These are phyloP conservation scores for Sprattus sprattus DNA, from an alignment of 2,113 vertebrate genomes.

Conservation along the genomic window DNA sequence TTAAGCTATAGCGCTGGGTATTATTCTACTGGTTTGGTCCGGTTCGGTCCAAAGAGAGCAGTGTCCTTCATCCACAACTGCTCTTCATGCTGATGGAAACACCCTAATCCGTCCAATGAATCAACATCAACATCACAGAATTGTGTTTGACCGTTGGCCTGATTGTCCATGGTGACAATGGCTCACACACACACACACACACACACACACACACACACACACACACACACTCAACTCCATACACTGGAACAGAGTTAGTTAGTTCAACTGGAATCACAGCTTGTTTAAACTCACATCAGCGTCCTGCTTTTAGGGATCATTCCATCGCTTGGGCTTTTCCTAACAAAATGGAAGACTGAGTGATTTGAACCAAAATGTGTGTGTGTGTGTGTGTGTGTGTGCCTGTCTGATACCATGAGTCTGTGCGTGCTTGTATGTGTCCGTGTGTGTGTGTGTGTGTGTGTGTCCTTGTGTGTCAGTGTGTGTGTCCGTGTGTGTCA, in stretches of 20 bases:
- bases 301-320: neutral
- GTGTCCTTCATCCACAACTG: neutral
- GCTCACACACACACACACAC: neutral
- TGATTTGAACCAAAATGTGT: neutral
- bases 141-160: neutral
- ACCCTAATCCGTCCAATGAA: neutral
- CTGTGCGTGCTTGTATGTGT: neutral
- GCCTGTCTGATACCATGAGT: constrained; percentile 28
- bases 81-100: neutral
- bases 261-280: neutral
- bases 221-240: neutral
- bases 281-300: neutral
- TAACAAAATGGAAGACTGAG: neutral
- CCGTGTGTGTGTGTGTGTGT: too few species aligned
- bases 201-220: neutral
- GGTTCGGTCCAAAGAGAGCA: too few species aligned
- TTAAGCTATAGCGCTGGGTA: too few species aligned
- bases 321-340: neutral
- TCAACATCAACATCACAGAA: neutral
- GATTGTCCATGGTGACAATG: neutral
- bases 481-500: too few species aligned
- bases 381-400: neutral
- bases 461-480: too few species aligned
- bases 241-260: too few species aligned
- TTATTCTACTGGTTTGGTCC: neutral